Base-by-base conservation (phyloP, 2,888 invertebrate genomes). In the Halictus ligatus region DNA sequence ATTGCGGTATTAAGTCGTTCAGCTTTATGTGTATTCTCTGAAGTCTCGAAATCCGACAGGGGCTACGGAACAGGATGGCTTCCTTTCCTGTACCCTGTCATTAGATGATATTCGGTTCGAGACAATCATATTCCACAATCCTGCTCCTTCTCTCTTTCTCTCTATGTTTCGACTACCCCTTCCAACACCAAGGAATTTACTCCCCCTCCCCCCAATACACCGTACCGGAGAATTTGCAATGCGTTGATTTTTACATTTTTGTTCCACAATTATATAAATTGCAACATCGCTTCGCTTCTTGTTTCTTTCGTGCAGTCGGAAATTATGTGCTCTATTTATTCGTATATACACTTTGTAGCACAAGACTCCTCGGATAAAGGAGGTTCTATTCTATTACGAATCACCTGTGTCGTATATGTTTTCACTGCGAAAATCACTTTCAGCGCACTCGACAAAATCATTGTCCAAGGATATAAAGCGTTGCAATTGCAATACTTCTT, bases 401-500 rank as follows among this genome's bases (percentile, higher is more conserved):
- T 71, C 43, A 18, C 0, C 43, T 12, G 71, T 71, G 10, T 71
- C 43, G 43, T 46, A 10, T 29, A 25, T n/a, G 35, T 75, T 43
- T n/a, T 50, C 46, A 60, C 8, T 72, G 40, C 43, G 2, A 25
- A 8, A 69, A 85, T 46, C 4, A 4, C 64, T 87, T 96, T 74
- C 95, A 98, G 99, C 95, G 98, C 98, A 13, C 96, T 99, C 94
- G 99, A 99, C 92, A 99, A 99, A 96, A 99, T 99, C 91, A 99
- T 99, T 92, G 97, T 99, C 2, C 98, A 98, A 94, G 99, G 99
- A 29, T 99, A 99, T 96, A 99, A 99, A 95, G 98, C 99, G 0
- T 96, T 99, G 78, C 98, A 99, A 93, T 96, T 99, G 92, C 98
- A 98, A 95, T 99, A 99, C 95, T 99, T 99, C 96, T 99, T 99